Conservation (phyloP, 2,888 invertebrate species). For the Junonia oenone region DNA sequence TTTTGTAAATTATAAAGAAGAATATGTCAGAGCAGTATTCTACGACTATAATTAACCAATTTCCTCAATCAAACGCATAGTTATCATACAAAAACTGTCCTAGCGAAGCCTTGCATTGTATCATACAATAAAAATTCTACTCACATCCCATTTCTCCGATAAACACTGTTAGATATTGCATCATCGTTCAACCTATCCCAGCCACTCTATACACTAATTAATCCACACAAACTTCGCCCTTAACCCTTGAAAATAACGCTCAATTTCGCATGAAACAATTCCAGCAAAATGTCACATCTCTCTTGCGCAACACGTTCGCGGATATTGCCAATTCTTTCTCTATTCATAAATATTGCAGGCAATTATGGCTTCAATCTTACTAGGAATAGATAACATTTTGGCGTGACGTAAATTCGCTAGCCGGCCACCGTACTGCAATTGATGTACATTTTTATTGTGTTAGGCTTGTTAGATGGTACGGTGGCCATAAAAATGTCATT, state of each 20-base stretch:
- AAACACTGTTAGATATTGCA: slow-evolving; percentile 66
- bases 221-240: slow-evolving; percentile 9
- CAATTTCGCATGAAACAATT: slow-evolving; percentile 16
- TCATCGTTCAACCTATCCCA: slow-evolving; percentile 40
- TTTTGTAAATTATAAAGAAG: no score
- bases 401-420: slow-evolving; percentile 20
- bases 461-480: slow-evolving; percentile 28
- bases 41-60: background rate
- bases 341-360: slow-evolving; percentile 27
- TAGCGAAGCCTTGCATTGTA: background rate
- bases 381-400: slow-evolving; percentile 23
- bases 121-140: slow-evolving; percentile 53
- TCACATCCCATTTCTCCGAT: slow-evolving; percentile 62
- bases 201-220: slow-evolving; percentile 1
- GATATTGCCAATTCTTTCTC: slow-evolving; percentile 32
- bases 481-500: slow-evolving; percentile 7
- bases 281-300: slow-evolving; percentile 15
- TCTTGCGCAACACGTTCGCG: slow-evolving; percentile 27
- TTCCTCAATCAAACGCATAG: background rate
- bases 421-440: slow-evolving; percentile 24
- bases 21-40: no score
- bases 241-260: background rate
- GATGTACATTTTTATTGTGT: slow-evolving; percentile 32
- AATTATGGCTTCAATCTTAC: slow-evolving; percentile 26
- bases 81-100: background rate